Conservation (phyloP, 2,888 invertebrate species). For the Phrixothrix hirtus region DNA sequence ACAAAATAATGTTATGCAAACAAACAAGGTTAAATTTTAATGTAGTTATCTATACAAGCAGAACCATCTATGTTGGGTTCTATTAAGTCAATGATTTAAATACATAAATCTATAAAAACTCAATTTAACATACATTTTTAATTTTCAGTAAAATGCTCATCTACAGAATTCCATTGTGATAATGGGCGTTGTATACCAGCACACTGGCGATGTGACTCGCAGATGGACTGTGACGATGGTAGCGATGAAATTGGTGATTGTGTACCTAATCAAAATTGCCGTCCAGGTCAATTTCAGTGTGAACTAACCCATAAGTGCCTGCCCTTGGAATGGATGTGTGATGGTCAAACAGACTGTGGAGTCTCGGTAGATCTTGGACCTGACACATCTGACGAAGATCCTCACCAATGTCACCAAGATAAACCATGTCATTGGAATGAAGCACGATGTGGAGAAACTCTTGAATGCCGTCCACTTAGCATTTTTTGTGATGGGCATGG, state of each 20-base stretch:
- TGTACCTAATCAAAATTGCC: constrained; percentile 59
- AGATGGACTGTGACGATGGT: constrained; percentile 66
- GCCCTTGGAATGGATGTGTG: constrained; percentile 76
- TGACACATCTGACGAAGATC: constrained; percentile 73
- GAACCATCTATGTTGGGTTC: too few relatives aligned
- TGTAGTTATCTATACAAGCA: too few relatives aligned
- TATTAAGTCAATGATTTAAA: too few relatives aligned
- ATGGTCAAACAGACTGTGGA: constrained; percentile 78
- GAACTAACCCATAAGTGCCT: constrained; percentile 70
- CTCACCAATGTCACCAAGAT: constrained; percentile 64
- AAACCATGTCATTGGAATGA: constrained; percentile 69
- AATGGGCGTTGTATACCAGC: constrained; percentile 66
- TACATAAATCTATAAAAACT: too few relatives aligned
- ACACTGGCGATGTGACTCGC: constrained; percentile 67
- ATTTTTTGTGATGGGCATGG: constrained; percentile 69
- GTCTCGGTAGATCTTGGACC: constrained; percentile 55
- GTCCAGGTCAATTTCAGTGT: constrained; percentile 76
- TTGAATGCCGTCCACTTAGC: constrained; percentile 64
- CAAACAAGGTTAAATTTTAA: too few relatives aligned
- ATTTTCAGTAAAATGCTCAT: constrained; percentile 46
- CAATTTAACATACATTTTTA: constrained; percentile 1
- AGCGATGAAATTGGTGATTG: constrained; percentile 66
- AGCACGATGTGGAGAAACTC: constrained; percentile 66
- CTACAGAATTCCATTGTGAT: constrained; percentile 61
- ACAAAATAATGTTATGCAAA: too few relatives aligned